Evolutionary conservation across 1,140 invertebrate genomes (phyloP), one percentile per base, ranked within the genome.

Genomic region (Drosophila baimaii): DNA sequence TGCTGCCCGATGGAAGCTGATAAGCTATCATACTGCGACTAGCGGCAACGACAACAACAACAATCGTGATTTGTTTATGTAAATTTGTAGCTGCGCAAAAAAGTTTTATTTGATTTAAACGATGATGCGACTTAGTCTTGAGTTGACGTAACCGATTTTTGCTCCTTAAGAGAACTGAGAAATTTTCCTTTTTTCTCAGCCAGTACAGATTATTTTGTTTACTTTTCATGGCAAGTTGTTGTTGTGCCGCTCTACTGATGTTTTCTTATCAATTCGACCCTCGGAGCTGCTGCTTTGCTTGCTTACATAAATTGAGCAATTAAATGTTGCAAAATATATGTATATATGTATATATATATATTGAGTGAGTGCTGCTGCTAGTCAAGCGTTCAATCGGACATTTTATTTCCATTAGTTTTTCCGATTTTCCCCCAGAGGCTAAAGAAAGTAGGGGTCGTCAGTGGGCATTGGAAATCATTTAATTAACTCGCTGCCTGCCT

Each of bases 401-500:
- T 46, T 39, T 57, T 65, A 82, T 83, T 82, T 66, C 35, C 49
- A 79, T 83, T 79, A 66, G 62, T 37, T 62, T 64, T 75, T 57
- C 55, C 56, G 41, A 51, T 51, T 71, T 39, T 56, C 57, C 33
- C 41, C 66, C 35, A 57, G 65, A 54, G 77, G 61, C 68, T 65
- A 82, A 79, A 68, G 79, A 86, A 86, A 86, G 79, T 86, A 70
- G 70, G 56, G 80, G 61, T 79, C 64, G 74, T 49, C 51, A 27
- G 5, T 49, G 77, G 57, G 63, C 78, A 88, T 88, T 88, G 75
- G 68, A 81, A 81, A 86, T 86, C 82, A 85, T 85, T 85, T 85
- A 85, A 85, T 85, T 85, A 86, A 85, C 82, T 86, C 68, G 69
- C 55, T 55, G 56, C 33, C 63, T 29, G 25, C 10, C n/a, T n/a